Evolutionary conservation across 1,140 invertebrate species (phyloP).

Genomic region (Bombus impatiens): DNA sequence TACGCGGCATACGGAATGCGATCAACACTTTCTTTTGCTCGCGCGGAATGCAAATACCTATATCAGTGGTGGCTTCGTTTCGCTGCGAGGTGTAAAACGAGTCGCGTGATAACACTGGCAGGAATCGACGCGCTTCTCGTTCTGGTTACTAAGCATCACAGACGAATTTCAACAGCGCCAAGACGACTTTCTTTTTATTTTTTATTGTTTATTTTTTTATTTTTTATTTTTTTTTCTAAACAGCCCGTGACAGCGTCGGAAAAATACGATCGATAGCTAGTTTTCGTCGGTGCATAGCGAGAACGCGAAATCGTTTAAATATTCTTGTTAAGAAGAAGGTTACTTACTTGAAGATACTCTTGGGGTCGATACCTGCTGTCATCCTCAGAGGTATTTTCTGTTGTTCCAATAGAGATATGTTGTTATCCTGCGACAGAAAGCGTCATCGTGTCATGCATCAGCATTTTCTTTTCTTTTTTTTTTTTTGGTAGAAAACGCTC

Average conservation of each 20-base stretch:
- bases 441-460: slow-evolving; percentile 10
- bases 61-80: slow-evolving; percentile 48
- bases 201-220: background rate
- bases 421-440: slow-evolving; percentile 77
- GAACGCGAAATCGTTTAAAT: background rate
- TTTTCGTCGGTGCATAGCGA: background rate
- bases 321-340: background rate
- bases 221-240: background rate
- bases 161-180: slow-evolving; percentile 34
- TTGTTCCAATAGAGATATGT: slow-evolving; percentile 81
- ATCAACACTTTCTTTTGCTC: slow-evolving; percentile 43
- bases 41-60: slow-evolving; percentile 56
- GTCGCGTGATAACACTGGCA: slow-evolving; percentile 48
- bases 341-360: slow-evolving; percentile 88
- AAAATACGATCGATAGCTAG: background rate
- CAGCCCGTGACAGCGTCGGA: background rate
- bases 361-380: slow-evolving; percentile 84
- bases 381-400: slow-evolving; percentile 82
- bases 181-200: background rate
- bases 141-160: background rate
- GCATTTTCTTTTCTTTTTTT: too few species aligned
- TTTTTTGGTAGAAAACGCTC: background rate
- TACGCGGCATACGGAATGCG: slow-evolving; percentile 55
- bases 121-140: slow-evolving; percentile 39
- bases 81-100: slow-evolving; percentile 59